Evolutionary conservation across 2,797 vertebrate genomes (phyloP).

Genomic region (Peromyscus aztecus): DNA sequence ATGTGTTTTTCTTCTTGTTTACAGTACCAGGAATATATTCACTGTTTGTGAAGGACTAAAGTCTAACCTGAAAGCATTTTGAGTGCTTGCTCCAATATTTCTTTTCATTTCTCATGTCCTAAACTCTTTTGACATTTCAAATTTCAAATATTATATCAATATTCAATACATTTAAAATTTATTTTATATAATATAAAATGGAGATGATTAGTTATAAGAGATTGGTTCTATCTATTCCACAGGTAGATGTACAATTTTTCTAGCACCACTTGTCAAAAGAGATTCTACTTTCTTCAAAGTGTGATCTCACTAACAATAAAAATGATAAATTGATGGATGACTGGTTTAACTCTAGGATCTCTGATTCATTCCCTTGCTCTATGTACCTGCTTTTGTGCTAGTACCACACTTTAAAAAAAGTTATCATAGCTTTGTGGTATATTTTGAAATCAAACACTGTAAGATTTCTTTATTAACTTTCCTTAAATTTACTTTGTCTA

Average conservation of each 20-base stretch:
- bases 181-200: background rate
- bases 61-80: background rate
- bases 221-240: background rate
- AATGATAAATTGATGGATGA: background rate
- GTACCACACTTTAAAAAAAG: too few relatives aligned
- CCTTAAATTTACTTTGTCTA: background rate
- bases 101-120: background rate
- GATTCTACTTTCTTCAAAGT: background rate
- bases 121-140: background rate
- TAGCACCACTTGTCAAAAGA: background rate
- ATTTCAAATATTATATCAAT: background rate
- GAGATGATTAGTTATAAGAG: background rate
- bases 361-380: too few relatives aligned
- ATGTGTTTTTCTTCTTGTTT: background rate
- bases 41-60: background rate
- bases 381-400: background rate
- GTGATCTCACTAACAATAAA: background rate
- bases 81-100: background rate
- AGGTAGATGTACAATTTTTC: background rate
- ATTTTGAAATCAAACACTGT: background rate
- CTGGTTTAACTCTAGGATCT: background rate
- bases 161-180: background rate
- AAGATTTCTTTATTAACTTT: background rate
- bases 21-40: background rate
- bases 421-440: background rate